Evolutionary conservation across 2,797 vertebrate species (phyloP).

Genomic region (Myotis vivesi): DNA sequence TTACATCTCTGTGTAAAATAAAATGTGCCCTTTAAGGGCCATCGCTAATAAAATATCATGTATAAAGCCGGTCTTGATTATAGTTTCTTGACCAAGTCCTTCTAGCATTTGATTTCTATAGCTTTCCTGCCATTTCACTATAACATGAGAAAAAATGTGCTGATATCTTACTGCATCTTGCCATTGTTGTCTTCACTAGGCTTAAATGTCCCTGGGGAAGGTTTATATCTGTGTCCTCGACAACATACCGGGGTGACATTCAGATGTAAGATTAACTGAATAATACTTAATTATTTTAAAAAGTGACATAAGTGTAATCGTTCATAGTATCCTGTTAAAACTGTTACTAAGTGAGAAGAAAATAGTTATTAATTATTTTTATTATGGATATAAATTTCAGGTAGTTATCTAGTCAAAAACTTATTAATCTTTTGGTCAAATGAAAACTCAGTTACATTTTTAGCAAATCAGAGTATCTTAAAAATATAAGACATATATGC

Average conservation of each 20-base stretch:
- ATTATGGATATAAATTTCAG: background rate
- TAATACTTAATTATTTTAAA: background rate
- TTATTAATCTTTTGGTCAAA: background rate
- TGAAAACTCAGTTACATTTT: background rate
- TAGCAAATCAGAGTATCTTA: background rate
- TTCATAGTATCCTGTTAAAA: background rate
- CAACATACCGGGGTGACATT: background rate
- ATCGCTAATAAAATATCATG: background rate
- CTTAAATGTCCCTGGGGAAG: background rate
- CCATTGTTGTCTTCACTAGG: background rate
- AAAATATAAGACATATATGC: background rate
- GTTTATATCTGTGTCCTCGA: background rate
- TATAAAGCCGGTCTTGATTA: background rate
- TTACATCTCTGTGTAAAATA: background rate
- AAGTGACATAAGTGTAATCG: background rate
- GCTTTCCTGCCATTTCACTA: background rate
- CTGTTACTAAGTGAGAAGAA: background rate
- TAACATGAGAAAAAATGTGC: background rate
- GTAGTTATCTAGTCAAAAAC: background rate
- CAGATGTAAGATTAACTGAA: background rate
- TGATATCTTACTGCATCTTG: background rate
- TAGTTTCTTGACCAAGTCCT: background rate
- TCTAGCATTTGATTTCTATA: background rate
- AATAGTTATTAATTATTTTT: background rate
- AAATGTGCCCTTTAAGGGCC: background rate